A percentile compares a stretch with the other conserved stretches of the same genome.
These are phyloP conservation scores for Tangara arthus DNA, from an alignment of 2,797 vertebrate genomes.

Conservation along the genomic window DNA sequence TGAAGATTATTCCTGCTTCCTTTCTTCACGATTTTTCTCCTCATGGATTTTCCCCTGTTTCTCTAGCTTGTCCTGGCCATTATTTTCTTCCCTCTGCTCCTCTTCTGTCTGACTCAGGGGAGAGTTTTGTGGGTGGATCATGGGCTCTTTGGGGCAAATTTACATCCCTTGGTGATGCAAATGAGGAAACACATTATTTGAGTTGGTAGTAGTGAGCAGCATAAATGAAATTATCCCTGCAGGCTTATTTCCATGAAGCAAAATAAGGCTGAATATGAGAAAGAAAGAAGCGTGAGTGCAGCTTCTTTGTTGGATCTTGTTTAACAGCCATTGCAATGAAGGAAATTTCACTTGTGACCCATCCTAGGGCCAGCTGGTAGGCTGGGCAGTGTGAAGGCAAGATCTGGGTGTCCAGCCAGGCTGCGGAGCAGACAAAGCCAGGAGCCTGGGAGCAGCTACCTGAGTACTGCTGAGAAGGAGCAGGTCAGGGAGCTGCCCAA, in stretches of 20 bases:
- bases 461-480: neutral
- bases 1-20: neutral
- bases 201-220: neutral
- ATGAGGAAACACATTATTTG: neutral
- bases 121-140: neutral
- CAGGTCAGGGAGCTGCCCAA: neutral
- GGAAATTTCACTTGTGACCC: neutral
- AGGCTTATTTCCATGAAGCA: neutral
- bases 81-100: neutral
- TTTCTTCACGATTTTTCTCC: neutral
- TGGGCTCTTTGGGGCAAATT: slow-evolving; percentile 20
- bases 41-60: neutral
- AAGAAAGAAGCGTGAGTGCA: neutral
- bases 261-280: neutral
- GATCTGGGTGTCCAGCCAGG: neutral
- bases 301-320: neutral
- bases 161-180: neutral
- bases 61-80: neutral
- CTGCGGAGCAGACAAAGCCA: neutral
- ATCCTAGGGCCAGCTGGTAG: neutral
- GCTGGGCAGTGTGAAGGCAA: neutral
- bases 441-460: neutral
- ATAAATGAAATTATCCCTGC: neutral
- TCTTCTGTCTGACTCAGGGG: neutral
- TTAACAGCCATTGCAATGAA: neutral